phyloP scores from a whole-genome alignment of 2,888 invertebrate genomes.

The Meloe dianella region DNA sequence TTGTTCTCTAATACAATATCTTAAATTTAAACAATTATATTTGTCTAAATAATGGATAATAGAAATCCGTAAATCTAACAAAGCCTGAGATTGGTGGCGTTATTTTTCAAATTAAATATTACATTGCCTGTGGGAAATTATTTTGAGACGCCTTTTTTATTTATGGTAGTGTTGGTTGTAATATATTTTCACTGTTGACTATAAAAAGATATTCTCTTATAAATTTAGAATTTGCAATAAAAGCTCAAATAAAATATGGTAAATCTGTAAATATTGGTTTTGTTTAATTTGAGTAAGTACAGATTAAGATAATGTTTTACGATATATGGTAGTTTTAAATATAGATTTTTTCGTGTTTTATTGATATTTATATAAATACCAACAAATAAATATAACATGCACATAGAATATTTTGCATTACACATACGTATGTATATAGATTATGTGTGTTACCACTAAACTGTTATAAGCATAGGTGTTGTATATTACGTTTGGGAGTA shows the following conservation, averaged over 20 bases:
- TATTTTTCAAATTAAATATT: constrained; percentile 31
- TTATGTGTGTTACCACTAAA: background rate
- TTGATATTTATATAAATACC: background rate
- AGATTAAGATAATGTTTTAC: background rate
- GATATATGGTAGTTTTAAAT: background rate
- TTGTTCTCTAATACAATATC: background rate
- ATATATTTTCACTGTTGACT: constrained; percentile 5
- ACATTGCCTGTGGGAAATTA: constrained; percentile 32
- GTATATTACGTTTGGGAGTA: constrained; percentile 8
- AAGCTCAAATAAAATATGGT: background rate
- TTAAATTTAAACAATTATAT: constrained; percentile 16
- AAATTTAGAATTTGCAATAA: background rate
- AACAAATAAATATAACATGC: background rate
- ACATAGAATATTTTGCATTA: background rate
- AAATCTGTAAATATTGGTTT: background rate
- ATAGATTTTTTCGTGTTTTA: background rate
- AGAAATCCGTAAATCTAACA: constrained; percentile 16
- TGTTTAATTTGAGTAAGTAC: background rate
- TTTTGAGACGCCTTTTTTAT: constrained; percentile 27
- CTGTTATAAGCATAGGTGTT: background rate
- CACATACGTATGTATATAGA: background rate
- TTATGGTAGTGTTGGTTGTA: constrained; percentile 12
- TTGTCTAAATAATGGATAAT: constrained; percentile 20
- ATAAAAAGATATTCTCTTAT: background rate
- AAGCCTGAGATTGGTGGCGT: constrained; percentile 21